Base-by-base conservation (phyloP, 2,797 vertebrate genomes). In the Gambelia wislizenii region DNA sequence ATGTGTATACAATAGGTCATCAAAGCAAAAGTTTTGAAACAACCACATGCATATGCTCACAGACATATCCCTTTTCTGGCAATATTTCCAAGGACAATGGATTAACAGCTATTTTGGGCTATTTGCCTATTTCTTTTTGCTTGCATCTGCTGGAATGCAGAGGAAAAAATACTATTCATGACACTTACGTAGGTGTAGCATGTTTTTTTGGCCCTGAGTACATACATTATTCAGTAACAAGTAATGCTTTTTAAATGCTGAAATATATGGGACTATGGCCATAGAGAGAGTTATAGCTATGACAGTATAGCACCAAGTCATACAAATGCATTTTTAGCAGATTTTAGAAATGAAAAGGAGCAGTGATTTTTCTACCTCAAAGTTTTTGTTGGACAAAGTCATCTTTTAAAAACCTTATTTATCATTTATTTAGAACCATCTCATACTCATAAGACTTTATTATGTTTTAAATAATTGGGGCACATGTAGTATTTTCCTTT, bases 211-310 rank as follows among this genome's bases (percentile, higher is more conserved):
- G 39, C 1, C 2, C 39, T 36, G 39, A 67, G 85, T 74, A 89
- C 42, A 69, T 84, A 90, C 89, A 18, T 6, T 16, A 2, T 91
- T 30, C 76, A 70, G 0, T 79, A 80, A 0, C 81, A 80, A 85
- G 70, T 54, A 14, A 39, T 0, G 10, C 0, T 0, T 64, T 8
- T 14, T 72, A 56, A 13, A 59, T 87, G n/a, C 49, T 82, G 81
- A 91, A 42, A 56, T 27, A 91, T 89, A 81, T 69, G n/a, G 59
- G 59, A 22, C 49, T n/a, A 52, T 84, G 56, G n/a, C 36, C 44
- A 22, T 74, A 49, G 54, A 25, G 9, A 49, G 1, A 72, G 83
- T 54, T 56, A 56, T 74, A 74, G 69, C 6, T 30, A 56, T 56
- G 27, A 76, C 25, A 44, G 27, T 33, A 44, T 56, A 54, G 49